A percentile compares a stretch with the other conserved stretches of the same genome.
phyloP scores from a whole-genome alignment of 2,113 vertebrate genomes.

The Forbesichthys papilliferus region DNA sequence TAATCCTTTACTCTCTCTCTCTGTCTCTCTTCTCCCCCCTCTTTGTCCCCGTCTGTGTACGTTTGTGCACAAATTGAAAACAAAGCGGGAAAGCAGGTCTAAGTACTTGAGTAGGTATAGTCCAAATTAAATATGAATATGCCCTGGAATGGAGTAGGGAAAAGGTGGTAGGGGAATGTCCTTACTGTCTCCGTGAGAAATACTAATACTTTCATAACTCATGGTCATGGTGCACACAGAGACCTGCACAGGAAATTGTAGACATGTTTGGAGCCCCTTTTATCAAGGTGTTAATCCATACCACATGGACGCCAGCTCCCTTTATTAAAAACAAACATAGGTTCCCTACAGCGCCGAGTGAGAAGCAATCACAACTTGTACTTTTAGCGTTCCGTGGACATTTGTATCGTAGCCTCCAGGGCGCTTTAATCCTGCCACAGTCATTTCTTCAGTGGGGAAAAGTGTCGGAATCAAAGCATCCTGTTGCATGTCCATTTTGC shows the following conservation, averaged over 20 bases:
- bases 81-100: slow-evolving; percentile 19
- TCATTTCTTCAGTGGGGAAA: slow-evolving; percentile 3
- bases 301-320: slow-evolving; percentile 20
- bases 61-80: slow-evolving; percentile 19
- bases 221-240: neutral
- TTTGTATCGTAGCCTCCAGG: neutral
- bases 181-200: neutral
- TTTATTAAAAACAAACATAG: slow-evolving; percentile 16
- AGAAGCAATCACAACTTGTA: neutral
- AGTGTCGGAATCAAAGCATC: slow-evolving; percentile 42
- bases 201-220: slow-evolving; percentile 29
- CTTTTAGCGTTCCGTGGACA: neutral
- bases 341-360: slow-evolving; percentile 9
- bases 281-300: slow-evolving; percentile 46
- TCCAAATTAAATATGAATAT: slow-evolving; percentile 2
- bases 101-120: neutral
- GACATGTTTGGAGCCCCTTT: slow-evolving; percentile 38
- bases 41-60: slow-evolving; percentile 17
- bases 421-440: neutral
- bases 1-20: slow-evolving; percentile 40
- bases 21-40: slow-evolving; percentile 1
- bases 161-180: neutral
- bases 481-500: slow-evolving; percentile 64
- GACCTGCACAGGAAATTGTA: slow-evolving; percentile 44
- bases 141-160: neutral